Evolutionary conservation across 1,140 invertebrate species (phyloP).

Genomic region (Pantala flavescens): DNA sequence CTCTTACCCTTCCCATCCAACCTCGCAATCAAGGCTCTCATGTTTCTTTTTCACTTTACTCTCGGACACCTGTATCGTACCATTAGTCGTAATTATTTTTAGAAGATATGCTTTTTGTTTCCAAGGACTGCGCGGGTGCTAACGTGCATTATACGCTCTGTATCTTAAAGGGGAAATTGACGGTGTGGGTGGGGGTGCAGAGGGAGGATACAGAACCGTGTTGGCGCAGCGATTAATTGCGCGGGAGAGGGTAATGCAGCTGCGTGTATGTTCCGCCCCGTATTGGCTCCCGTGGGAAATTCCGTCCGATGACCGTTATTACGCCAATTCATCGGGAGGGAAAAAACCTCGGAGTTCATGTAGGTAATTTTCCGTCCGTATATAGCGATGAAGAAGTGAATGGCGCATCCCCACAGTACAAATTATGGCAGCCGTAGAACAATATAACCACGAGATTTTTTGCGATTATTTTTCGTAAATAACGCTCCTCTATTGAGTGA

Average conservation of each 20-base stretch:
- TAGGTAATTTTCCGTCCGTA: neutral
- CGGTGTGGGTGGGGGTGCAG: neutral
- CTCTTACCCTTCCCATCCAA: no score
- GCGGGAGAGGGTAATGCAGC: neutral
- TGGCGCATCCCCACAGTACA: neutral
- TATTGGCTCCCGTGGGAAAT: constrained; percentile 7
- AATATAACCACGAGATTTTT: no score
- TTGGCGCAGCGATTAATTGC: constrained; percentile 7
- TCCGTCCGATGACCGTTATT: constrained; percentile 7
- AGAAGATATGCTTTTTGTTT: no score
- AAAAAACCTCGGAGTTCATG: neutral
- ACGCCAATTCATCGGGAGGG: constrained; percentile 2
- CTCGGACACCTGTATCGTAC: no score
- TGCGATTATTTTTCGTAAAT: no score
- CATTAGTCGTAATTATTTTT: no score
- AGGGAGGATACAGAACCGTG: neutral
- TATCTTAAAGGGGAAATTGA: constrained; percentile 3
- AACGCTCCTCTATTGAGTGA: no score
- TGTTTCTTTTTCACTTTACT: no score
- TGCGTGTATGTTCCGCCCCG: constrained; percentile 6
- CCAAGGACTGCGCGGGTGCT: no score
- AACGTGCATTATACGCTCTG: no score
- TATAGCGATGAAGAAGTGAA: neutral
- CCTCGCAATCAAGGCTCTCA: no score
- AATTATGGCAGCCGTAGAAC: neutral